Evolutionary conservation across 2,888 invertebrate genomes (phyloP), one percentile per base, ranked within the genome.

Genomic region (Drosophila eohydei): DNA sequence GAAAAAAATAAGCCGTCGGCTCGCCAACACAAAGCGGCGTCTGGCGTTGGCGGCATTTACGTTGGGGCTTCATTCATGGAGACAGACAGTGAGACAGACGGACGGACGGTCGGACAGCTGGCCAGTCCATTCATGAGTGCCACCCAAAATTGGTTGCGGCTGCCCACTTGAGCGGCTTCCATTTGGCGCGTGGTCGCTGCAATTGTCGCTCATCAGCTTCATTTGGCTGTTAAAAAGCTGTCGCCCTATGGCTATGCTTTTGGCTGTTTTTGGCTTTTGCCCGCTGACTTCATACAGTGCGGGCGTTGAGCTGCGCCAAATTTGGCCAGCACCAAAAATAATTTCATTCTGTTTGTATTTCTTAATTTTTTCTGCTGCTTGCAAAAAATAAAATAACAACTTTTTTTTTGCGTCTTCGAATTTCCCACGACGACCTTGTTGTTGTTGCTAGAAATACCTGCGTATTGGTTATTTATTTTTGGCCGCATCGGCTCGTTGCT

Each of bases 121-220:
- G 44, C 34, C 48, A 40, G 65, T 80, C 75, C 76, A 77, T 77
- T 77, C 76, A 77, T 80, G 70, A 65, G 79, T 71, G 81, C 78
- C 89, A 83, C 78, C 83, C 83, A 88, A 89, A 88, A 84, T 84
- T 83, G 89, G 83, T 64, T 40, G 55, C 38, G 26, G 74, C 89
- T 83, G 87, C 89, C 84, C 84, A 84, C 84, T 67, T 74, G 69
- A 71, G 71, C 71, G 83, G 81, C 80, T 78, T 70, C 83, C 71
- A 82, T 71, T 88, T 83, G 88, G 78, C 86, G 88, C 89, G 88
- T 85, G 89, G 85, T 89, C 58, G 87, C 80, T 88, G 88, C 89
- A 89, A 89, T 88, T 88, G 85, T 85, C 89, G 84, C 88, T 83
- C 89, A 86, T 78, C 83, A 69, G 74, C 88, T 76, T 61, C 64